Percentiles rank a stretch among this genome's conserved stretches.
phyloP scores from a whole-genome alignment of 2,113 vertebrate genomes.

The Canis aureus region DNA sequence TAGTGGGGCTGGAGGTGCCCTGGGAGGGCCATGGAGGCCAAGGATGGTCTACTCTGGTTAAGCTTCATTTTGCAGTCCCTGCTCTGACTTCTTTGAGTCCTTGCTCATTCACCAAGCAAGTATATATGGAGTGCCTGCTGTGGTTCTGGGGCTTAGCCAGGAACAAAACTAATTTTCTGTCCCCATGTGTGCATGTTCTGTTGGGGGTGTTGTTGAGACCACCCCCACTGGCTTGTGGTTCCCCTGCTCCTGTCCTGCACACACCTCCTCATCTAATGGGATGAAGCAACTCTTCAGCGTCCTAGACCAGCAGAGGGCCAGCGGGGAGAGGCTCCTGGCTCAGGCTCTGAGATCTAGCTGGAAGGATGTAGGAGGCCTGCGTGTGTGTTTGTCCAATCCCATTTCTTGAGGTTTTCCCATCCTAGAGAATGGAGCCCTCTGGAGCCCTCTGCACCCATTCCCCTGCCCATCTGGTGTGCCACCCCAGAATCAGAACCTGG shows the following conservation, averaged over 20 bases:
- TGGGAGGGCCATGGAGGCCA: neutral
- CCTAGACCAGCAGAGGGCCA: neutral
- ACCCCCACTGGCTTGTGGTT: neutral
- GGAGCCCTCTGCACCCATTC: fast-evolving
- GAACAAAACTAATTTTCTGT: neutral
- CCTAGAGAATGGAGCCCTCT: neutral
- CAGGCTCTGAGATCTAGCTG: neutral
- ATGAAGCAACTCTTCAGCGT: fast-evolving
- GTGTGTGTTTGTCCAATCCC: neutral
- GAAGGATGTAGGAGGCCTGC: neutral
- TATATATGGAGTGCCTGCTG: neutral
- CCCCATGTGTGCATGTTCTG: neutral
- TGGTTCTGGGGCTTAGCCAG: neutral
- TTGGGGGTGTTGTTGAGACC: neutral
- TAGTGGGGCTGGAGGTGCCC: fast-evolving
- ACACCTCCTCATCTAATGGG: neutral
- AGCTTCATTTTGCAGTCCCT: neutral
- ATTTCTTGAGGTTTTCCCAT: neutral
- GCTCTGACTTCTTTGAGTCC: neutral
- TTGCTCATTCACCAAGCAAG: neutral
- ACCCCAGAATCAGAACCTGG: neutral
- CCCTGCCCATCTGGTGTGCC: no score
- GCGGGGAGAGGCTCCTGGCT: neutral
- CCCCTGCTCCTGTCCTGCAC: fast-evolving
- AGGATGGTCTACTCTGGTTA: no score